Evolutionary conservation across 2,888 invertebrate species (phyloP), one percentile per base, ranked within the genome.

Genomic region (Meliscaeva auricollis): DNA sequence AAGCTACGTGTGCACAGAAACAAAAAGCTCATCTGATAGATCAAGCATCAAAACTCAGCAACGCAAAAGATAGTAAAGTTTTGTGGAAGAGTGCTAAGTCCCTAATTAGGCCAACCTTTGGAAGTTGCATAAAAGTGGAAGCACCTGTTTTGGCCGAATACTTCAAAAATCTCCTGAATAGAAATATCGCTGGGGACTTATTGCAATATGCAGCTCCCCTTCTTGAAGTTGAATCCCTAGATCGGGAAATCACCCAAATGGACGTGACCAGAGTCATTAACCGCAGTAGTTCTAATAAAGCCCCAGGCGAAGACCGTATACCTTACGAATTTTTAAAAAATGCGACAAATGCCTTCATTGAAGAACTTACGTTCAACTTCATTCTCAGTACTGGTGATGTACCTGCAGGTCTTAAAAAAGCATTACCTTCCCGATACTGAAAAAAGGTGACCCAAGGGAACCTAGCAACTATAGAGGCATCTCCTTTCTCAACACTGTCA

Each of bases 251-350:
- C 7, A 17, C 48, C 1, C 48, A 48, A 9, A 0, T 9, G 48
- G 48, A 20, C 2, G 48, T 48, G 6, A 17, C 20, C 32, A 32
- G 1, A 48, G 48, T 48, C 20, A 48, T 48, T 20, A 48, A 17
- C 20, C 48, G 9, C 20, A 20, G 48, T 48, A 48, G 48, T 7
- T 8, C 9, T 3, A 48, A 48, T 15, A 17, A 48, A 48, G 48
- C 48, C 9, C 48, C 48, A 48, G 22, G 60, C 8, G 9, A 62
- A n/a, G 44, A 44, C 7, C 22, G 60, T n/a, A 44, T 62, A 13
- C 32, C 44, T 13, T 44, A 62, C 8, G 41, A 62, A 62, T 62
- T 62, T 26, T 62, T 41, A 6, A 62, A 62, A 44, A 44, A 44
- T 15, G 44, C 60, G 11, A 26, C 26, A 8, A 20, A 48, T 48